Conservation (phyloP, 2,888 invertebrate genomes). For the Acleris sparsana region DNA sequence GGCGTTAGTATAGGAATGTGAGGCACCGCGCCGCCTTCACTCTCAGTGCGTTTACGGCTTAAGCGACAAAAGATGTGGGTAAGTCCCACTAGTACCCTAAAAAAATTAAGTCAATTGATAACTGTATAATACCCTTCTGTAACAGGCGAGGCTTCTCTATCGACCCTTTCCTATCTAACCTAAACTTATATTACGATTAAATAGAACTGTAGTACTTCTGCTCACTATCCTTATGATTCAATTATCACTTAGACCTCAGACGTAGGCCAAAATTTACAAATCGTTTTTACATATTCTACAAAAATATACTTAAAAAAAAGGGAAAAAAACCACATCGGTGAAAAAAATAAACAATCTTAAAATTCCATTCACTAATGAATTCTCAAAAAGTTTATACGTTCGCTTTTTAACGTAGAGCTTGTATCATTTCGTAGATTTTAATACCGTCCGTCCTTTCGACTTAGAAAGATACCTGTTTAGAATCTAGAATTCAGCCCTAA, state of each 20-base stretch:
- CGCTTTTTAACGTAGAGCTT: slow-evolving; percentile 17
- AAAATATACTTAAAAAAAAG: neutral
- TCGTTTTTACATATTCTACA: slow-evolving; percentile 23
- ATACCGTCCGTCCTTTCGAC: slow-evolving; percentile 35
- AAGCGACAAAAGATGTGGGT: too few relatives aligned
- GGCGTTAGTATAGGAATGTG: too few relatives aligned
- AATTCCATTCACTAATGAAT: neutral
- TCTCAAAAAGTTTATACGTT: slow-evolving; percentile 4
- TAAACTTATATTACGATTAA: too few relatives aligned
- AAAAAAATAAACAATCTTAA: neutral
- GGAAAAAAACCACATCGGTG: neutral
- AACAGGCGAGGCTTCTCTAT: too few relatives aligned
- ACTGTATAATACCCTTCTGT: too few relatives aligned
- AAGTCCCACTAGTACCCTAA: too few relatives aligned
- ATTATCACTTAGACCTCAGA: slow-evolving; percentile 26
- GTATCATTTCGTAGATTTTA: slow-evolving; percentile 25
- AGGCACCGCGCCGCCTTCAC: too few relatives aligned
- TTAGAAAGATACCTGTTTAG: slow-evolving; percentile 7
- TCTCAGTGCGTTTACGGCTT: too few relatives aligned
- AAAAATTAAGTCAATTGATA: too few relatives aligned
- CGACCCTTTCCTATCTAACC: too few relatives aligned
- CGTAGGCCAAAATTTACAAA: slow-evolving; percentile 31
- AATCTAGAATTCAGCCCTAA: slow-evolving; percentile 3
- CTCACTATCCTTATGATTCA: slow-evolving; percentile 21
- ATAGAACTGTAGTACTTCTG: slow-evolving; percentile 6